Evolutionary conservation across 2,113 vertebrate species (phyloP).

Genomic region (Nymphicus hollandicus): DNA sequence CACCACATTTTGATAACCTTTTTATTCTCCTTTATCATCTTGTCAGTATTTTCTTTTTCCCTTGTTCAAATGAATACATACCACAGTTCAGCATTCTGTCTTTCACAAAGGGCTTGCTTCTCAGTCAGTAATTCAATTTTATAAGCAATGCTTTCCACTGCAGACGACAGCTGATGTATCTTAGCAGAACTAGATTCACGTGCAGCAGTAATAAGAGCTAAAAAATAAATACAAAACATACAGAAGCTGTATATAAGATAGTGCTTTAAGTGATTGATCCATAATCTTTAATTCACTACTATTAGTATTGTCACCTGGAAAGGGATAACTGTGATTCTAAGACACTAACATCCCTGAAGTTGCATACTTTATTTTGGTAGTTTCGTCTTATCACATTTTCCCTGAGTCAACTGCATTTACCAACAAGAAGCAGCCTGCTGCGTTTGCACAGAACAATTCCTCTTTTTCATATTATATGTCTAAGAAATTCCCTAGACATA

Average conservation of each 20-base stretch:
- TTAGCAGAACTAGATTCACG: slow-evolving; percentile 48
- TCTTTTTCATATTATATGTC: background rate
- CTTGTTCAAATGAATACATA: background rate
- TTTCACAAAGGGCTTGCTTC: slow-evolving; percentile 46
- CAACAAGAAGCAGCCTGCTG: background rate
- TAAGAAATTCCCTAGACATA: background rate
- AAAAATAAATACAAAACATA: background rate
- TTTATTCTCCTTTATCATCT: background rate
- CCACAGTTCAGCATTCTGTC: slow-evolving; percentile 58
- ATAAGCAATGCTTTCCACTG: background rate
- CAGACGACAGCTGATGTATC: slow-evolving; percentile 62
- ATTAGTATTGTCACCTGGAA: background rate
- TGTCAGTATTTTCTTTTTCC: background rate
- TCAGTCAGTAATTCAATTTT: slow-evolving; percentile 28
- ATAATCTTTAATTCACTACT: background rate
- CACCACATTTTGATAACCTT: background rate
- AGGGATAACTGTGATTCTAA: background rate
- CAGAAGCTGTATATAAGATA: background rate
- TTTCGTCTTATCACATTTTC: background rate
- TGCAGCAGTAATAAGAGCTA: slow-evolving; percentile 71
- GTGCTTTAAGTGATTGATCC: background rate
- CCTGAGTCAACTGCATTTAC: background rate
- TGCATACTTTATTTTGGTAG: background rate
- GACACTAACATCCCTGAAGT: background rate
- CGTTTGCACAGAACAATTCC: background rate